These are phyloP conservation scores for Thamnophis sirtalis DNA, from an alignment of 2,113 vertebrate genomes.

Conservation along the genomic window DNA sequence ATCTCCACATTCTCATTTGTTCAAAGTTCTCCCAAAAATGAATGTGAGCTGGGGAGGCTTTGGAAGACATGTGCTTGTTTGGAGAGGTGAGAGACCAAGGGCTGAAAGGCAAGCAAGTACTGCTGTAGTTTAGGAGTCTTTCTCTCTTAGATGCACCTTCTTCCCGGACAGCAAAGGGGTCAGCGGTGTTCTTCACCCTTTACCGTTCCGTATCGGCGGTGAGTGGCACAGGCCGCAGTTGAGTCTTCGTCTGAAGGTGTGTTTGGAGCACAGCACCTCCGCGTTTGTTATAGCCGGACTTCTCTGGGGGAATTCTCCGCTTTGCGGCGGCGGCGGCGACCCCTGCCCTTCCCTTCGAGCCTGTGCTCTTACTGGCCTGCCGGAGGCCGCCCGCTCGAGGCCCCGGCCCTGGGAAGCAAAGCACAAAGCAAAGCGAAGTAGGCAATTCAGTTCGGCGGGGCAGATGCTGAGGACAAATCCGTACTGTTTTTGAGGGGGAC, in stretches of 20 bases:
- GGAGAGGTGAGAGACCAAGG: neutral
- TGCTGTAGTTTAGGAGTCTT: neutral
- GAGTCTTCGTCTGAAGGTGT: neutral
- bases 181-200: neutral
- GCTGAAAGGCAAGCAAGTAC: neutral
- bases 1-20: no score
- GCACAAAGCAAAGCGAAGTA: neutral
- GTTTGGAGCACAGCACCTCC: neutral
- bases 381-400: neutral
- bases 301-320: neutral
- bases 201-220: neutral
- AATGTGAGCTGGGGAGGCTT: neutral
- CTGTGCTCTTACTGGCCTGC: neutral
- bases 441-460: conserved; percentile 2
- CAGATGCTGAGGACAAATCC: conserved; percentile 58
- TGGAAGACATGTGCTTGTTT: neutral
- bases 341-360: neutral
- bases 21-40: no score
- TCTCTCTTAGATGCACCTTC: neutral
- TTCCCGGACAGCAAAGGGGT: neutral
- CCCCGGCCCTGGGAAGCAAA: neutral
- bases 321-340: neutral
- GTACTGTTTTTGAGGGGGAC: conserved; percentile 45
- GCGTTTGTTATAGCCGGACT: neutral
- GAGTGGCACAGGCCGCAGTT: neutral